These are phyloP conservation scores for Urocyon cinereoargenteus DNA, from an alignment of 2,797 vertebrate species.

Conservation along the genomic window DNA sequence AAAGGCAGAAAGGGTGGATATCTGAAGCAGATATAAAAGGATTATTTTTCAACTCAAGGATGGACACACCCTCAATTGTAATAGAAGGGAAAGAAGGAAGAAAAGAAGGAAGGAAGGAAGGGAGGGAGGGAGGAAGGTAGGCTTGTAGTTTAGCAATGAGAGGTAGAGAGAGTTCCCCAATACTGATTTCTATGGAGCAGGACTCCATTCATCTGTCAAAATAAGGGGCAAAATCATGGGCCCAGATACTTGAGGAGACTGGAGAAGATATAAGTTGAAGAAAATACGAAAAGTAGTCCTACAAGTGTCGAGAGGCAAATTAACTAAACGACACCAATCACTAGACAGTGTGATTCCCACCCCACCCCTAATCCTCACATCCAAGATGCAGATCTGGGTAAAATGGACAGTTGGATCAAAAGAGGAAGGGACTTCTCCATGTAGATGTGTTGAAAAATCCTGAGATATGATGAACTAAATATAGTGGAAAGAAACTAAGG, in stretches of 20 bases:
- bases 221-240: neutral
- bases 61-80: neutral
- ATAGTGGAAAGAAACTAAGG: neutral
- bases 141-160: neutral
- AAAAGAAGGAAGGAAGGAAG: neutral
- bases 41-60: neutral
- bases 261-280: neutral
- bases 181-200: neutral
- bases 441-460: neutral
- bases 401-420: neutral
- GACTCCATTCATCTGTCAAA: neutral
- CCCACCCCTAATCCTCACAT: neutral
- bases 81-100: neutral
- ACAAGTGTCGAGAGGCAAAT: neutral
- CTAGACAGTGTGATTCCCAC: neutral
- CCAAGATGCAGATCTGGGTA: neutral
- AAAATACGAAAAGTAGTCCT: neutral
- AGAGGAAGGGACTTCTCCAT: neutral
- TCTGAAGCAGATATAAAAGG: neutral
- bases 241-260: neutral
- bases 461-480: neutral
- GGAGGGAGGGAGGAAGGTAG: neutral
- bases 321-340: neutral
- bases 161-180: neutral
- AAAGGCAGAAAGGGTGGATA: neutral